Evolutionary conservation across 2,797 vertebrate species (phyloP).

Genomic region (Cyclura pinguis): DNA sequence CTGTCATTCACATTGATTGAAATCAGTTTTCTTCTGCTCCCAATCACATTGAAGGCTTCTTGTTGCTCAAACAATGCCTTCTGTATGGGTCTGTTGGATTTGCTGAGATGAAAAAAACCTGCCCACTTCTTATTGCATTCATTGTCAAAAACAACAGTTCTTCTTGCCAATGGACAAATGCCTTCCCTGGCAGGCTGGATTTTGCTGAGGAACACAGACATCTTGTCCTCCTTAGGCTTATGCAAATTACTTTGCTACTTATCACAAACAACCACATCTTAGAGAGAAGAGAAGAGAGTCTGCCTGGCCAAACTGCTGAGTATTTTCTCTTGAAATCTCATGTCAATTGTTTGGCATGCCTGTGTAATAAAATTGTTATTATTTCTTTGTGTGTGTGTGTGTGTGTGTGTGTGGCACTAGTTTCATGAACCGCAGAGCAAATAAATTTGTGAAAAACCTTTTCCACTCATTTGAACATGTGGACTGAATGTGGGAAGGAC

Average conservation of each 20-base stretch:
- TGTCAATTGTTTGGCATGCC: background rate
- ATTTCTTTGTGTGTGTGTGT: background rate
- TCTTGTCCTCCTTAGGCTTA: background rate
- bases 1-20: no score
- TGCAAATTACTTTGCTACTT: background rate
- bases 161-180: background rate
- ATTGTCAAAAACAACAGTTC: background rate
- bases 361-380: background rate
- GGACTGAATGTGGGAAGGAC: no score
- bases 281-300: background rate
- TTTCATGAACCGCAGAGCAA: background rate
- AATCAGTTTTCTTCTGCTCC: constrained; percentile 10
- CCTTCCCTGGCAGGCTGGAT: background rate
- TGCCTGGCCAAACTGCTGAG: background rate
- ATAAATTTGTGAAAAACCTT: background rate
- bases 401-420: background rate
- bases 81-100: rapidly evolving
- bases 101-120: background rate
- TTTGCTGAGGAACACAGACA: background rate
- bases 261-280: background rate
- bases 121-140: background rate
- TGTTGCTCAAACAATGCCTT: rapidly evolving
- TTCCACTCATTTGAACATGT: no score
- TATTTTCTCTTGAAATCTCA: background rate
- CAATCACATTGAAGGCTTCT: background rate